Evolutionary conservation across 2,888 invertebrate genomes (phyloP).

Genomic region (Steinernema hermaphroditum): DNA sequence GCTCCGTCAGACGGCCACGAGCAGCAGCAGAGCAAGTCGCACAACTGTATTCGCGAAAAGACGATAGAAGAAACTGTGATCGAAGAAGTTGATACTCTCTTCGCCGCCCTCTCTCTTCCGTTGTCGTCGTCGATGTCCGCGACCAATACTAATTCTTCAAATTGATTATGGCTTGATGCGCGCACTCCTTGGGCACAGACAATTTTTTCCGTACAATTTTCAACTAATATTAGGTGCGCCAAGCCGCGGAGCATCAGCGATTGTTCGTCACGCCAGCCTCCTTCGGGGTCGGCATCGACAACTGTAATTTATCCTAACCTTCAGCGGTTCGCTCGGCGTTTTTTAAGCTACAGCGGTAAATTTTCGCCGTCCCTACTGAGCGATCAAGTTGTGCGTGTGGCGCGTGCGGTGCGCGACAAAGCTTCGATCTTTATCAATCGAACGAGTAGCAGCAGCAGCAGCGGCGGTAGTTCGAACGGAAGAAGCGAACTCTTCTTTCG

Average conservation of each 20-base stretch:
- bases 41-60: not conserved
- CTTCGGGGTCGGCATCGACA: too few species aligned
- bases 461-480: not conserved
- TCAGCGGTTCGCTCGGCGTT: too few species aligned
- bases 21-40: not conserved
- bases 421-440: conserved; percentile 18
- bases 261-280: too few species aligned
- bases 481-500: not conserved
- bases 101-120: not conserved
- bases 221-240: too few species aligned
- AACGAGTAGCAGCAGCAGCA: not conserved
- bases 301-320: conserved; percentile 3
- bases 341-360: not conserved
- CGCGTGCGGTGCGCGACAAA: conserved; percentile 4
- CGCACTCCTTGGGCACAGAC: not conserved
- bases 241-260: too few species aligned
- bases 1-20: not conserved
- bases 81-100: conserved; percentile 8
- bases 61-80: not conserved
- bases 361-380: not conserved
- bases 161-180: conserved; percentile 20
- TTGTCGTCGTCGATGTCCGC: not conserved
- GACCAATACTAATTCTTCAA: conserved; percentile 22
- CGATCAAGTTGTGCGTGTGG: conserved; percentile 9
- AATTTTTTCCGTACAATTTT: too few species aligned